Evolutionary conservation across 2,113 vertebrate species (phyloP).

Genomic region (Pteronura brasiliensis): DNA sequence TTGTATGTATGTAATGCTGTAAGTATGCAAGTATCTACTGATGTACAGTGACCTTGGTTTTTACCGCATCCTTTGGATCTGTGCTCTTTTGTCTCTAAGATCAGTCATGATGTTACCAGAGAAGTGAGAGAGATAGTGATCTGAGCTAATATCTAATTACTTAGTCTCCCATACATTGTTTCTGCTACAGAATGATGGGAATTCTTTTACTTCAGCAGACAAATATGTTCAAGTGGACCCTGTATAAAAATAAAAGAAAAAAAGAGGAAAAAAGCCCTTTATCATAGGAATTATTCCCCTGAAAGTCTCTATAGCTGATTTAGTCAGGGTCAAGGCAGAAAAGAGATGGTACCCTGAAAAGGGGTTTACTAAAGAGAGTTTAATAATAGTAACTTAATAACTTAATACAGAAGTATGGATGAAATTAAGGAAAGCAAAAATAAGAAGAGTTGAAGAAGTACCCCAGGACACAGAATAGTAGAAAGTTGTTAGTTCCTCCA

Average conservation of each 20-base stretch:
- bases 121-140: not conserved
- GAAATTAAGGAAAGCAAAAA: not conserved
- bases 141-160: not conserved
- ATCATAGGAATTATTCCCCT: not conserved
- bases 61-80: not conserved
- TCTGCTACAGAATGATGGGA: not conserved
- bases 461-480: not conserved
- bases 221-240: not conserved
- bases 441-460: not conserved
- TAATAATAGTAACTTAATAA: not conserved
- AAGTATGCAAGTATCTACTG: conserved; percentile 40
- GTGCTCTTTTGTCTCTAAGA: conserved; percentile 2
- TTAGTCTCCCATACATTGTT: not conserved
- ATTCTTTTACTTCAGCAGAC: conserved; percentile 4
- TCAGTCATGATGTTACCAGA: not conserved
- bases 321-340: not conserved
- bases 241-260: not conserved
- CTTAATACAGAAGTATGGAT: not conserved
- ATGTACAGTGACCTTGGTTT: conserved; percentile 23
- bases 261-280: not conserved
- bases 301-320: not conserved
- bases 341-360: not conserved
- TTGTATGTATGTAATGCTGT: conserved; percentile 63
- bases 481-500: not conserved
- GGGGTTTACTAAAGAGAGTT: not conserved